Conservation (phyloP, 2,797 vertebrate species). For the Argyrosomus regius region DNA sequence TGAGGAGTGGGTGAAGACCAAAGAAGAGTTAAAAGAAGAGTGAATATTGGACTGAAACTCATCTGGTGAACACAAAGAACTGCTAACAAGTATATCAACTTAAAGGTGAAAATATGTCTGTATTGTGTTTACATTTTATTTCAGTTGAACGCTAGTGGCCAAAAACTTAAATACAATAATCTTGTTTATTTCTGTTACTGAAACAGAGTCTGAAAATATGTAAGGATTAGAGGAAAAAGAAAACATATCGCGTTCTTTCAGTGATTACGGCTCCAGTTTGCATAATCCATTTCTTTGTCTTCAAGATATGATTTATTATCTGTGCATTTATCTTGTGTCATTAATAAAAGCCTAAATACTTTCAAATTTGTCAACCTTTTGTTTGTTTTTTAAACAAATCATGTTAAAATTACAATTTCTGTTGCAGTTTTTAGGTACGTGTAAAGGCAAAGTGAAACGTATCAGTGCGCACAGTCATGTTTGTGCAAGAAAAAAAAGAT, state of each 20-base stretch:
- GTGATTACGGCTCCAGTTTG: neutral
- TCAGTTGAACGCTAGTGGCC: neutral
- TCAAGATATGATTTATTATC: neutral
- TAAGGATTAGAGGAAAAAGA: neutral
- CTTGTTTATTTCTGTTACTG: neutral
- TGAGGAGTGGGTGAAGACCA: too few species aligned
- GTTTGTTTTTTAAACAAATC: conserved; percentile 5
- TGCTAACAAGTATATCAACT: neutral
- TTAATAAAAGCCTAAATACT: conserved; percentile 25
- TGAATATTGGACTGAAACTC: too few species aligned
- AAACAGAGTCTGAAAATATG: conserved; percentile 6
- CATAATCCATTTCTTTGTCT: conserved; percentile 5
- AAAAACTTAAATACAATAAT: too few species aligned
- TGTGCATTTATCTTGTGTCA: conserved; percentile 7
- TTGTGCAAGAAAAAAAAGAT: conserved; percentile 21
- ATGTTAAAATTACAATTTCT: neutral
- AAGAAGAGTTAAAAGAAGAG: too few species aligned
- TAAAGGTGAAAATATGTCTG: neutral
- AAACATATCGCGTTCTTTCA: neutral
- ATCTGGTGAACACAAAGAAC: too few species aligned
- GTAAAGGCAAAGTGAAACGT: neutral
- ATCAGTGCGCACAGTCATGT: neutral
- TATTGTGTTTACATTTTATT: neutral
- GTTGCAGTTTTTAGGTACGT: conserved; percentile 8
- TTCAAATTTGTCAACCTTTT: conserved; percentile 15